A percentile compares a stretch with the other conserved stretches of the same genome.
These are phyloP conservation scores for Acestrorhynchus altus DNA, from an alignment of 2,797 vertebrate species.

Conservation along the genomic window DNA sequence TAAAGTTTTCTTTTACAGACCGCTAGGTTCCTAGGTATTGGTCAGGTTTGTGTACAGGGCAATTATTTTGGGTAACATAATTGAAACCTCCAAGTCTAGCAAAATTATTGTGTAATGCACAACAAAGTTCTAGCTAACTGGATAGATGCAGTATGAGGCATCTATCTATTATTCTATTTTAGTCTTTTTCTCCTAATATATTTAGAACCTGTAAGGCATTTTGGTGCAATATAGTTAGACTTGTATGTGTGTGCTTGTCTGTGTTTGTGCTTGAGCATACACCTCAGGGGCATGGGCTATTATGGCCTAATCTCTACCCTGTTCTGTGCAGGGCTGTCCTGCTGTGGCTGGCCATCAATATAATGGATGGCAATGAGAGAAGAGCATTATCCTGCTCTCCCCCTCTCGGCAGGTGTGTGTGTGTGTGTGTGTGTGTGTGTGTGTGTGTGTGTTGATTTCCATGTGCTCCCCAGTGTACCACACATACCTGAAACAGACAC, in stretches of 20 bases:
- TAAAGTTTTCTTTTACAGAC: too few relatives aligned
- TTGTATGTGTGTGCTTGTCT: background rate
- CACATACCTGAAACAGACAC: constrained; percentile 22
- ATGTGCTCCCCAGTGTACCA: constrained; percentile 21
- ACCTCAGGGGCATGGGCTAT: constrained; percentile 33
- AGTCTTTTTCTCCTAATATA: too few relatives aligned
- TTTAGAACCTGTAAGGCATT: too few relatives aligned
- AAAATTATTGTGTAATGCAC: too few relatives aligned
- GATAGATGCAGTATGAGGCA: too few relatives aligned
- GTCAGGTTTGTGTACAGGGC: too few relatives aligned
- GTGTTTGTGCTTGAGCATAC: background rate
- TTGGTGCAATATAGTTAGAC: background rate
- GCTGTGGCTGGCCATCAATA: constrained; percentile 57
- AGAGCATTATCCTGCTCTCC: constrained; percentile 46
- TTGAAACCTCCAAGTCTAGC: too few relatives aligned
- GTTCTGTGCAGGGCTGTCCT: constrained; percentile 56
- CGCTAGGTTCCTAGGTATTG: too few relatives aligned
- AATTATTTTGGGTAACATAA: too few relatives aligned
- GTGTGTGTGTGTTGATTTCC: constrained; percentile 45
- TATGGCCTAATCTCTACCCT: constrained; percentile 53
- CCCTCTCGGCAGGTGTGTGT: constrained; percentile 16
- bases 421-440: constrained; percentile 36
- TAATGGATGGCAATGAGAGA: constrained; percentile 65
- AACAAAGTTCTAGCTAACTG: too few relatives aligned
- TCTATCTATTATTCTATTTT: background rate